These are phyloP conservation scores for Sepioteuthis lessoniana DNA, from an alignment of 2,888 invertebrate genomes.

Conservation along the genomic window DNA sequence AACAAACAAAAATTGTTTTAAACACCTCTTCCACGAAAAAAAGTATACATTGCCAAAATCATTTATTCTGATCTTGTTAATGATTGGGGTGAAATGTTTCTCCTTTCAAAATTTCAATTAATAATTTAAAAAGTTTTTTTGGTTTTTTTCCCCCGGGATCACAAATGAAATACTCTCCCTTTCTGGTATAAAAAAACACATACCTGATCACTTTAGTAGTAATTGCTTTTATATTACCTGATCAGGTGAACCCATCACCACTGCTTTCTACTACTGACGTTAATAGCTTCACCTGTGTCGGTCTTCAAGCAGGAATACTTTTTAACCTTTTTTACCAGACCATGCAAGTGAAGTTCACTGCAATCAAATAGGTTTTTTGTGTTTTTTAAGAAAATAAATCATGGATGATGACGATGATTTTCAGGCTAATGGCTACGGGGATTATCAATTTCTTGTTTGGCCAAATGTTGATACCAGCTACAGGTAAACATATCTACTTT, in stretches of 20 bases:
- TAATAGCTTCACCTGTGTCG: background rate
- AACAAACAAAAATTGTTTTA: background rate
- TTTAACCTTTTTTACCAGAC: background rate
- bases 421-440: background rate
- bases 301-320: background rate
- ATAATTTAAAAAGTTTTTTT: background rate
- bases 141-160: background rate
- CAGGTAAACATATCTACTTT: background rate
- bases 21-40: background rate
- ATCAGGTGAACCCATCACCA: background rate
- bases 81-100: background rate
- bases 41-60: background rate
- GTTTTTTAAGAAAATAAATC: background rate
- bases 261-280: background rate
- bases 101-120: background rate
- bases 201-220: background rate
- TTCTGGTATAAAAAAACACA: background rate
- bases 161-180: background rate
- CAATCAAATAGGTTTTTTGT: background rate
- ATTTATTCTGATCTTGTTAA: background rate
- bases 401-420: conserved; percentile 24
- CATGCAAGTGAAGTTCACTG: background rate
- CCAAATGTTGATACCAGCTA: conserved; percentile 42
- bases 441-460: conserved; percentile 40
- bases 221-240: background rate